Conservation (phyloP, 1,140 invertebrate genomes). For the Carposina sasakii region DNA sequence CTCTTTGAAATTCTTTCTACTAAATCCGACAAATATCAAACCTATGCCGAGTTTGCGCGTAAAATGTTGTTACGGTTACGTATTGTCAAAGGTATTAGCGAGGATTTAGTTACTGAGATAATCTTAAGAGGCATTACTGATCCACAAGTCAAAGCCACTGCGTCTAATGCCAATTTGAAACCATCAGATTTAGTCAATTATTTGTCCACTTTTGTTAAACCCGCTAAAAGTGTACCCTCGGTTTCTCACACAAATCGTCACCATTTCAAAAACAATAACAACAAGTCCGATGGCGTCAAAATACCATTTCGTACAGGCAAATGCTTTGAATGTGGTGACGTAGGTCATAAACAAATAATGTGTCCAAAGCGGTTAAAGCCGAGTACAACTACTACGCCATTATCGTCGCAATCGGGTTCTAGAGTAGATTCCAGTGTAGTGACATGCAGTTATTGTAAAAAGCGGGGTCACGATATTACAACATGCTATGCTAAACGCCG, state of each 20-base stretch:
- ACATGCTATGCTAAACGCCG: constrained; percentile 7
- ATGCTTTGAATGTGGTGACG: neutral
- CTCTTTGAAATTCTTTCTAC: constrained; percentile 4
- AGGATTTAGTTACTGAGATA: neutral
- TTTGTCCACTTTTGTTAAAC: constrained; percentile 6
- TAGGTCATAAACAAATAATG: neutral
- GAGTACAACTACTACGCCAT: neutral
- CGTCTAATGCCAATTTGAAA: constrained; percentile 3
- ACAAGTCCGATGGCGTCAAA: neutral
- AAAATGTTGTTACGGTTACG: neutral
- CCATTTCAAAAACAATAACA: neutral
- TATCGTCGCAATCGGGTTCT: too few relatives aligned
- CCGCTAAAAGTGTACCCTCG: neutral
- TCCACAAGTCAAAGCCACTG: constrained; percentile 1
- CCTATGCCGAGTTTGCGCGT: constrained; percentile 8
- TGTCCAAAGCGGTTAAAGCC: neutral
- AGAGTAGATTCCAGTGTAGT: too few relatives aligned
- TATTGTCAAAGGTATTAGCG: constrained; percentile 3
- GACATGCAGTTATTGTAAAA: constrained; percentile 10
- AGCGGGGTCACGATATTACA: neutral
- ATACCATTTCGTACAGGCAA: neutral
- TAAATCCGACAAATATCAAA: constrained; percentile 1
- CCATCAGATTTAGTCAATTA: neutral
- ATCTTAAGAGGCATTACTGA: constrained; percentile 5
- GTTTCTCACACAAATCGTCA: too few relatives aligned